A percentile compares a stretch with the other conserved stretches of the same genome.
Conservation (phyloP, 2,113 vertebrate species). For the Ophthalmolycus amberensis region DNA sequence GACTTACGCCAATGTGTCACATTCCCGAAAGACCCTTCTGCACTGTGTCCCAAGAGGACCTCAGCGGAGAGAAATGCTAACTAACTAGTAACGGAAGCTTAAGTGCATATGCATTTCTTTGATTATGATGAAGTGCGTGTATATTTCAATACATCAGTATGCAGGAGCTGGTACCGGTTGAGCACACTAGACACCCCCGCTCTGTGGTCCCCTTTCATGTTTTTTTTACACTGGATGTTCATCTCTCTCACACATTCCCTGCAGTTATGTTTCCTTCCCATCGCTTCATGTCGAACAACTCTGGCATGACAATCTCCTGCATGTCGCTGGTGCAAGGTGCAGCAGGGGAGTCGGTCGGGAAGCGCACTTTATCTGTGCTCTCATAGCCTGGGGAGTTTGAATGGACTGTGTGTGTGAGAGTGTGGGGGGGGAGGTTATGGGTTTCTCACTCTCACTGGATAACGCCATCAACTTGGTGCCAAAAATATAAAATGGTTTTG, state of each 20-base stretch:
- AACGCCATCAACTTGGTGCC: conserved; percentile 19
- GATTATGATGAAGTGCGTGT: background rate
- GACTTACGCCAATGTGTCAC: conserved; percentile 34
- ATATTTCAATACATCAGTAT: conserved; percentile 20
- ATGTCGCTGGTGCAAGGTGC: conserved; percentile 61
- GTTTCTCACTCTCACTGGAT: conserved; percentile 30
- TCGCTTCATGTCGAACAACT: conserved; percentile 73
- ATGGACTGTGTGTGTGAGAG: conserved; percentile 21
- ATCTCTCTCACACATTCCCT: conserved; percentile 63
- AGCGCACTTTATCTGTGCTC: conserved; percentile 57
- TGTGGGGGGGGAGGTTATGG: background rate
- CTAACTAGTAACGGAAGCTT: conserved; percentile 3
- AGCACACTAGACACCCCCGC: conserved; percentile 23
- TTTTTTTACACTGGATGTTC: conserved; percentile 56
- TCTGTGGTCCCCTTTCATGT: conserved; percentile 49
- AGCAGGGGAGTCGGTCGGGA: conserved; percentile 45
- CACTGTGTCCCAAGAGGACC: conserved; percentile 28
- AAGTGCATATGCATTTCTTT: background rate
- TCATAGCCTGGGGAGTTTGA: conserved; percentile 48
- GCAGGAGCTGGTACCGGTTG: conserved; percentile 27
- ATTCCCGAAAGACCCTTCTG: conserved; percentile 34
- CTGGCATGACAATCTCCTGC: conserved; percentile 70
- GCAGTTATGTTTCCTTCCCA: conserved; percentile 67
- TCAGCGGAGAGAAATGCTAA: background rate
- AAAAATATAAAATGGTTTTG: conserved; percentile 28